Evolutionary conservation across 2,113 vertebrate genomes (phyloP), one percentile per base, ranked within the genome.

Genomic region (Bambusicola thoracicus): DNA sequence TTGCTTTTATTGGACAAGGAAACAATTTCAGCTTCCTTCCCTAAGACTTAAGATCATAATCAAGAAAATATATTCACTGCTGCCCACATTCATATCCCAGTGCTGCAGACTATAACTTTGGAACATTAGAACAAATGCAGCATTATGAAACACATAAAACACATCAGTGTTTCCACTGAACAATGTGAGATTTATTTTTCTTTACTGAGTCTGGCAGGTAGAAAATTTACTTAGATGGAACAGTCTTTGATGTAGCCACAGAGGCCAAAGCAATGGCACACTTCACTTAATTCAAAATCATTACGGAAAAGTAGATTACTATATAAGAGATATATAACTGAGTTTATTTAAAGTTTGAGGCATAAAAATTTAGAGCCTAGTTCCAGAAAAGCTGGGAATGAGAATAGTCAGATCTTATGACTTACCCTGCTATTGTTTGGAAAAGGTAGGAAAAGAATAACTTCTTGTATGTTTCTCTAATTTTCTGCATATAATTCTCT

Each of bases 41-140:
- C 44, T 49, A 6, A 36, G 25, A 66, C 12, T 81, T 74, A 41
- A 86, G 59, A 77, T 86, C 76, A 86, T 89, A 95, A 86, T 56
- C 36, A 91, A 67, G 40, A 78, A 92, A 96, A 94, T 49, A 3
- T 38, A 63, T 90, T 82, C 56, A 30, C 5, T 43, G 53, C 46
- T 87, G 22, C 76, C 43, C n/a, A 61, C 8, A 48, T 40, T 94
- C 75, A 46, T 81, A 62, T 87, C 17, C 40, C 34, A 58, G 69
- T 68, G 48, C 46, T 84, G 43, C 46, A 56, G 62, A 82, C 29
- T 85, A 5, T 67, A 72, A 84, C 48, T 66, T 58, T 86, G 68
- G 58, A 96, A 87, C 55, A 56, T 27, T 61, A 40, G 68, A 87
- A 83, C n/a, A 83, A 90, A 92, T 58, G 41, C 81, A 83, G 22